Conservation (phyloP, 2,113 vertebrate species). For the Albula glossodonta region DNA sequence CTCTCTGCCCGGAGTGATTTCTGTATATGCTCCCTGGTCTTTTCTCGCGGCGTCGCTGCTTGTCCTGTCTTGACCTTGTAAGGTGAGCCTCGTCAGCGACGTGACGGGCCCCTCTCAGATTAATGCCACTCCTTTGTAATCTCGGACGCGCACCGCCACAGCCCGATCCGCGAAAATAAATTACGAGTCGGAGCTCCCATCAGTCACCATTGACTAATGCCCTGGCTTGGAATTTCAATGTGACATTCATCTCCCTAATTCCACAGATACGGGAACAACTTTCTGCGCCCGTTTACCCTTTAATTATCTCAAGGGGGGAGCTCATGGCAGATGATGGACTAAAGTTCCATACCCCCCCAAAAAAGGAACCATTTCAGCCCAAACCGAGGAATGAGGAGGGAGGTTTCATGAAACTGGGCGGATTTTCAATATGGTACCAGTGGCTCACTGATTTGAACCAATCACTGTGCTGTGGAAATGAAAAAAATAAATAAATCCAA, state of each 20-base stretch:
- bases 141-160: constrained; percentile 3
- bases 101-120: neutral
- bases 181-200: neutral
- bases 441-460: too few relatives aligned
- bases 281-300: neutral
- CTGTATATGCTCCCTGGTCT: neutral
- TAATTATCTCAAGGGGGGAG: neutral
- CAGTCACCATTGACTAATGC: neutral
- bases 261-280: neutral
- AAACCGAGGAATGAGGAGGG: neutral
- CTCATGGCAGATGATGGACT: neutral
- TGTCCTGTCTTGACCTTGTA: neutral
- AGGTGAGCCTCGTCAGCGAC: neutral
- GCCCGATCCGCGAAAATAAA: neutral
- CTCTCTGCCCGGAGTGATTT: neutral
- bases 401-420: too few relatives aligned
- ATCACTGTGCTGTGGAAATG: too few relatives aligned
- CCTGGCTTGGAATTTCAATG: neutral
- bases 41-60: neutral
- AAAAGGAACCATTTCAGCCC: neutral
- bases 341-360: neutral
- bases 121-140: constrained; percentile 5
- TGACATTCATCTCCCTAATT: constrained; percentile 5
- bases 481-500: too few relatives aligned
- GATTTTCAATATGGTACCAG: too few relatives aligned